Evolutionary conservation across 2,888 invertebrate species (phyloP), one percentile per base, ranked within the genome.

Genomic region (Plemyria rubiginata): DNA sequence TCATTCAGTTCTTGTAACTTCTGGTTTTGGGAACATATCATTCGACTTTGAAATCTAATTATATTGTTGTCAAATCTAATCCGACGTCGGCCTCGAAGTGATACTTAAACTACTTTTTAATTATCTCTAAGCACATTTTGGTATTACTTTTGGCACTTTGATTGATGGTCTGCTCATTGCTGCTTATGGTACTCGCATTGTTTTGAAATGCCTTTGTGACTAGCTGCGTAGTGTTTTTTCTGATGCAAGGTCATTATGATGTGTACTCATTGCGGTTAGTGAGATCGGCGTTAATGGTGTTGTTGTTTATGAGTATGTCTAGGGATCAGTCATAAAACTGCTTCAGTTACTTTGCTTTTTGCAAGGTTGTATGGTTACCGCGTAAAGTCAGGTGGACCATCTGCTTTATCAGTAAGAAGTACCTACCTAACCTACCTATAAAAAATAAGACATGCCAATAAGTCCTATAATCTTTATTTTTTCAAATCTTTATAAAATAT

Each of bases 61-160:
- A 45, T 45, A 29, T 29, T 52, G 15, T 61, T 57, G 54, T 56
- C 56, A 41, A 41, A 43, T 53, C 48, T 61, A 60, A 63, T 62
- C 51, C 32, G 60, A 62, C 54, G 32, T 9, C 71, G 77, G 77
- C 82, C 80, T 75, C 56, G 68, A 70, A 29, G 15, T 54, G 40
- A 57, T 65, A 60, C 45, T 77, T 76, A 87, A 85, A 88, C 87
- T 80, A 76, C 79, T 80, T 86, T 83, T 82, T 85, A 88, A 87
- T 86, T 83, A 82, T 71, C 70, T 57, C 48, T 71, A 54, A 61
- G 55, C 60, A 74, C 74, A 52, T 72, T 63, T 70, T 62, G 53
- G 52, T 68, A 68, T 71, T 65, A 66, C 52, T 69, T 73, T 72
- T 72, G 77, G 74, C 75, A 72, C 54, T 65, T 77, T 86, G 87